Evolutionary conservation across 2,888 invertebrate species (phyloP).

Genomic region (Monoplex corrugatus): DNA sequence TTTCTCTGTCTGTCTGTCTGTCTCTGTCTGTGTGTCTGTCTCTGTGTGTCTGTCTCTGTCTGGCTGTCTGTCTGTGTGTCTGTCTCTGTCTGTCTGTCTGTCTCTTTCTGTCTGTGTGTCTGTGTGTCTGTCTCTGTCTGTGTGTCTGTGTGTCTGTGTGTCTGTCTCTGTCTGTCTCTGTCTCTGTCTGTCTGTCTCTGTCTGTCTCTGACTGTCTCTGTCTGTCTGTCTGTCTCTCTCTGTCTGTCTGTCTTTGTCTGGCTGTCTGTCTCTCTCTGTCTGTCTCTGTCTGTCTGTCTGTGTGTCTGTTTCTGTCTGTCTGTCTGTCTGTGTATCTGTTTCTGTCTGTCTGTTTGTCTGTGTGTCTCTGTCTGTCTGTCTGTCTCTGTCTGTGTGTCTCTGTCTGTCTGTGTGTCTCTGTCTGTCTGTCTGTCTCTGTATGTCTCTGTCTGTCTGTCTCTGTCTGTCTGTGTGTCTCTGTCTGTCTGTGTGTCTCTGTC

Average conservation of each 20-base stretch:
- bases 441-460: neutral
- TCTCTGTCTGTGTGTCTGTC: neutral
- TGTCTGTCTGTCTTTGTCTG: no score
- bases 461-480: neutral
- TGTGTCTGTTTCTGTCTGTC: neutral
- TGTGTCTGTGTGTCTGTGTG: constrained; percentile 3
- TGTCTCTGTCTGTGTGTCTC: neutral
- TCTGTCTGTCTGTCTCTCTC: constrained; percentile 16
- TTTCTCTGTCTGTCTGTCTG: neutral
- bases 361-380: no score
- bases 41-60: neutral
- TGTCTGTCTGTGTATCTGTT: neutral
- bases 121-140: neutral
- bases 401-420: neutral
- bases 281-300: neutral
- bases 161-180: neutral
- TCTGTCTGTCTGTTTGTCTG: no score
- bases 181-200: neutral
- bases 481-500: neutral
- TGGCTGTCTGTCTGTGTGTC: neutral
- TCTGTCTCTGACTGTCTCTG: neutral
- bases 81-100: neutral
- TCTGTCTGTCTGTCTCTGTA: neutral
- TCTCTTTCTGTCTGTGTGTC: neutral
- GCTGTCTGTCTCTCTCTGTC: no score